Percentiles rank a stretch among this genome's conserved stretches.
Evolutionary conservation across 1,140 invertebrate genomes (phyloP).

Genomic region (Xylocopa sonorina): DNA sequence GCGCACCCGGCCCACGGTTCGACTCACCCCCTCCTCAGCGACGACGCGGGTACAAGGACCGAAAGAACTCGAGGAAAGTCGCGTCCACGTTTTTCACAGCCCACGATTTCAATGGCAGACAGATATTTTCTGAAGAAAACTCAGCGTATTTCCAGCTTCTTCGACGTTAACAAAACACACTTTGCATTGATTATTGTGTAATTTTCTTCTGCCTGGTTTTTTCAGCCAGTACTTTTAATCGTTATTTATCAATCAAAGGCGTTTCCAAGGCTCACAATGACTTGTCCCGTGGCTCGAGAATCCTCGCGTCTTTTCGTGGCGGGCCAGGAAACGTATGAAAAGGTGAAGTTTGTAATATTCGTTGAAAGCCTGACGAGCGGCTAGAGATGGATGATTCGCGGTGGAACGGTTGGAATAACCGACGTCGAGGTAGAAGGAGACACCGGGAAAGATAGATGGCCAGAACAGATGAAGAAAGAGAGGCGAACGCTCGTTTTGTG

Average conservation of each 20-base stretch:
- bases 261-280: not conserved
- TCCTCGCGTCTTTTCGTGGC: conserved; percentile 37
- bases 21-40: not conserved
- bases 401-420: conserved; percentile 51
- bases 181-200: too few species aligned
- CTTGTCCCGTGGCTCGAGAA: conserved; percentile 10
- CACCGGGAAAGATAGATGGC: conserved; percentile 35
- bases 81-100: too few species aligned
- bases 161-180: too few species aligned
- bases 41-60: too few species aligned
- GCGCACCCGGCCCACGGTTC: too few species aligned
- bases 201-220: too few species aligned
- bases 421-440: conserved; percentile 3
- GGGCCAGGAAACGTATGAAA: conserved; percentile 60
- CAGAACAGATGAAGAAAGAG: conserved; percentile 21
- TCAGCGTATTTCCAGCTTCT: too few species aligned
- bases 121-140: too few species aligned
- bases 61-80: too few species aligned
- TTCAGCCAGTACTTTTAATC: too few species aligned
- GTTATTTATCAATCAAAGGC: not conserved
- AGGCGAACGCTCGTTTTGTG: conserved; percentile 23
- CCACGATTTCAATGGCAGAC: too few species aligned
- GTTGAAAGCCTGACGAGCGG: conserved; percentile 61
- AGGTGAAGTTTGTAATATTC: conserved; percentile 69
- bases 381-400: conserved; percentile 63